Evolutionary conservation across 2,797 vertebrate species (phyloP).

Genomic region (Philypnodon macrostomus): DNA sequence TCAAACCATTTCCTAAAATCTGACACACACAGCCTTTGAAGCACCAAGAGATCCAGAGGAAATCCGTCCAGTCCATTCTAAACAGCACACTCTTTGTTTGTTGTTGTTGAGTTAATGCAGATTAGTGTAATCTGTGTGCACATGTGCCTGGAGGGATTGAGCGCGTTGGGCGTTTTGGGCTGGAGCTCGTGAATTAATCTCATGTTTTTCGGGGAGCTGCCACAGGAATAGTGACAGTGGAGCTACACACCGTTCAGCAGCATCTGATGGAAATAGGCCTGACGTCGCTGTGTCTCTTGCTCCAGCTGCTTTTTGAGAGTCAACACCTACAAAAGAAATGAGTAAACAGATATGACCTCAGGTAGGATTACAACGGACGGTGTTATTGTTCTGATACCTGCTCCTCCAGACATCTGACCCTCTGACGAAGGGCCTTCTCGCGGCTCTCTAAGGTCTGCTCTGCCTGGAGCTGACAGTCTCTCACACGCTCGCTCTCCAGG

Average conservation of each 20-base stretch:
- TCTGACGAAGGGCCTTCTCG: slow-evolving; percentile 71
- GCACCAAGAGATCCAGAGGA: slow-evolving; percentile 51
- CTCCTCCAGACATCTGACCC: slow-evolving; percentile 73
- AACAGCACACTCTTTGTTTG: slow-evolving; percentile 79
- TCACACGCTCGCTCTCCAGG: slow-evolving; percentile 63
- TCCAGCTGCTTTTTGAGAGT: slow-evolving; percentile 78
- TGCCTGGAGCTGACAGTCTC: slow-evolving; percentile 66
- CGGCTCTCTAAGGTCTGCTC: slow-evolving; percentile 63
- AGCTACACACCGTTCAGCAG: slow-evolving; percentile 55
- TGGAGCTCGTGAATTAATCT: slow-evolving; percentile 39
- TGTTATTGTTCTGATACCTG: slow-evolving; percentile 62
- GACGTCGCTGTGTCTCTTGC: slow-evolving; percentile 65
- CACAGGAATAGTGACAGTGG: slow-evolving; percentile 40
- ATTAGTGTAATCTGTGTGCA: slow-evolving; percentile 72
- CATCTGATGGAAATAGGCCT: slow-evolving; percentile 65
- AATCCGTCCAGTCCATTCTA: slow-evolving; percentile 68
- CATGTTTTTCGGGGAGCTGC: slow-evolving; percentile 46
- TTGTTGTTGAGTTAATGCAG: slow-evolving; percentile 73
- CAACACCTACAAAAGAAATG: slow-evolving; percentile 61
- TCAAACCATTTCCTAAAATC: slow-evolving; percentile 38
- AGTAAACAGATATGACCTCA: slow-evolving; percentile 15
- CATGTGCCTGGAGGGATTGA: slow-evolving; percentile 52
- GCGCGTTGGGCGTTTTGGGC: no score
- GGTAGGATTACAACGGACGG: neutral
- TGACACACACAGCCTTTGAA: slow-evolving; percentile 47